Evolutionary conservation across 2,888 invertebrate species (phyloP).

Genomic region (Eutolmus rufibarbis): DNA sequence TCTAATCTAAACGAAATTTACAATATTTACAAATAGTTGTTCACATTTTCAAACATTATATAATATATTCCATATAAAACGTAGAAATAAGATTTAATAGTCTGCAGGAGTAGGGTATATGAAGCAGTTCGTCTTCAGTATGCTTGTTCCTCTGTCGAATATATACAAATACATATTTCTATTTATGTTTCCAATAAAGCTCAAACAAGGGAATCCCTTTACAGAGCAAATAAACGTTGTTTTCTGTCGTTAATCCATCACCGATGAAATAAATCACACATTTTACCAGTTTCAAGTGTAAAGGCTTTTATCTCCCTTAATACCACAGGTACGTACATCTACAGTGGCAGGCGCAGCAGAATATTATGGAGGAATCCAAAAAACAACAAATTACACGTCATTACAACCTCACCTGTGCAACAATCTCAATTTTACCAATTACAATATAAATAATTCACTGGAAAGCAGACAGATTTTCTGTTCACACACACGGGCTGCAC

Average conservation of each 20-base stretch:
- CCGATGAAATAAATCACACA: not conserved
- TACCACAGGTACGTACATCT: not conserved
- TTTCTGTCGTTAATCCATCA: not conserved
- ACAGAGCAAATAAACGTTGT: not conserved
- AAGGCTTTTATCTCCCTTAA: not conserved
- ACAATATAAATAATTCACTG: not conserved
- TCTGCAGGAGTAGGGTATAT: not conserved
- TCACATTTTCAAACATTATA: not conserved
- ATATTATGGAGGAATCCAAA: not conserved
- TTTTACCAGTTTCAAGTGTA: not conserved
- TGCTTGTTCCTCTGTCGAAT: not conserved
- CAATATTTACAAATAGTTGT: not conserved
- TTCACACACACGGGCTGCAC: not conserved
- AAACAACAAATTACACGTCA: not conserved
- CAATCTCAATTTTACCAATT: not conserved
- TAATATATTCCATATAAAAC: not conserved
- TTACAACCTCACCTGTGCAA: not conserved
- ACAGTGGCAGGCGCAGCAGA: not conserved
- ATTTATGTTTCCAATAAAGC: not conserved
- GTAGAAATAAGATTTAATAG: not conserved
- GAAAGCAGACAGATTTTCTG: not conserved
- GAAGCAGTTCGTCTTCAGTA: not conserved
- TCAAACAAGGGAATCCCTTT: not conserved
- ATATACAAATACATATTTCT: not conserved
- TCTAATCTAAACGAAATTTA: not conserved